Conservation (phyloP, 2,888 invertebrate genomes). For the Agonopterix heracliana region DNA sequence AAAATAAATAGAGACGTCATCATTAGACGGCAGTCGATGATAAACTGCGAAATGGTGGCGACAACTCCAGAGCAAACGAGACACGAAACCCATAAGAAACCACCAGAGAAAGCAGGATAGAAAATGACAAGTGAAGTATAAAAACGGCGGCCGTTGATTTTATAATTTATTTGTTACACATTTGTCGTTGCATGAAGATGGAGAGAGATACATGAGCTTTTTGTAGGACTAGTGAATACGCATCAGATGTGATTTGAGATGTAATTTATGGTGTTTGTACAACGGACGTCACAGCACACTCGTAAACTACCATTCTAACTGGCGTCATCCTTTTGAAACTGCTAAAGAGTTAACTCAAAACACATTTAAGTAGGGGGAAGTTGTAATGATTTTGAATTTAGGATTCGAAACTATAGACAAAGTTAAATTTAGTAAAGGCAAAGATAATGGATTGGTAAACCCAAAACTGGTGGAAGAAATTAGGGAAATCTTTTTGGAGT, state of each 20-base stretch:
- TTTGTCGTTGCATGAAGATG: slow-evolving; percentile 76
- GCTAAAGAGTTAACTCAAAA: not conserved
- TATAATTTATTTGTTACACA: slow-evolving; percentile 76
- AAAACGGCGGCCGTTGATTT: slow-evolving; percentile 71
- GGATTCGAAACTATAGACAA: no score
- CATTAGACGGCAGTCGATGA: slow-evolving; percentile 61
- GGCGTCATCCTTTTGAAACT: slow-evolving; percentile 7
- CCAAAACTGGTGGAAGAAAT: no score
- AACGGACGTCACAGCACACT: slow-evolving; percentile 53
- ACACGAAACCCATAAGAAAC: slow-evolving; percentile 26
- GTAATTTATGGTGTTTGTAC: slow-evolving; percentile 72
- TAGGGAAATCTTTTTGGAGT: no score
- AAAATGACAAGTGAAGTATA: slow-evolving; percentile 50
- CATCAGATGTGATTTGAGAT: slow-evolving; percentile 71
- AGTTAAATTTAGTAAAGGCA: no score
- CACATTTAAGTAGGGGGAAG: no score
- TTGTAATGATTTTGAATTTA: no score
- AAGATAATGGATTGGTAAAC: not conserved
- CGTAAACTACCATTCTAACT: slow-evolving; percentile 40
- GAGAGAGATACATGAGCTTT: slow-evolving; percentile 70
- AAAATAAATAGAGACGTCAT: slow-evolving; percentile 64
- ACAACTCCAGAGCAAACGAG: slow-evolving; percentile 47
- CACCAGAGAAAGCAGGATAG: slow-evolving; percentile 35
- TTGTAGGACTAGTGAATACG: slow-evolving; percentile 64
- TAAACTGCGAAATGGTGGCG: slow-evolving; percentile 53